Evolutionary conservation across 2,888 invertebrate species (phyloP).

Genomic region (Calameuta idolon): DNA sequence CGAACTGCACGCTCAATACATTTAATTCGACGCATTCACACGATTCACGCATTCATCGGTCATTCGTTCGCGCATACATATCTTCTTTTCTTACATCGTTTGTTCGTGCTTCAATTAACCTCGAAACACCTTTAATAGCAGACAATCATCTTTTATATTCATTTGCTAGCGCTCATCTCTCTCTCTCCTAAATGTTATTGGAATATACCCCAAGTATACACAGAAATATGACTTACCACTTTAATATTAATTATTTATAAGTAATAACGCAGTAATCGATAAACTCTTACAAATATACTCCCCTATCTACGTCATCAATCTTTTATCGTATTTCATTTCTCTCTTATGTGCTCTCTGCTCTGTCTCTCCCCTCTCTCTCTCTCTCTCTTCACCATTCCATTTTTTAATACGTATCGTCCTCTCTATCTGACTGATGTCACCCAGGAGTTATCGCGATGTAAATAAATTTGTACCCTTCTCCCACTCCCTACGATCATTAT

Average conservation of each 20-base stretch:
- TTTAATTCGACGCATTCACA: too few species aligned
- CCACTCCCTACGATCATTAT: background rate
- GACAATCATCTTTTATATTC: slow-evolving; percentile 3
- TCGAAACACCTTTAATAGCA: too few species aligned
- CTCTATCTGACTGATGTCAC: slow-evolving; percentile 9
- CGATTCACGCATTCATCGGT: too few species aligned
- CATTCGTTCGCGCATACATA: too few species aligned
- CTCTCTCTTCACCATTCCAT: background rate
- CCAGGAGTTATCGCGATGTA: slow-evolving; percentile 13
- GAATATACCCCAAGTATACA: slow-evolving; percentile 34
- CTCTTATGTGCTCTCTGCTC: too few species aligned
- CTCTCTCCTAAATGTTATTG: slow-evolving; percentile 23
- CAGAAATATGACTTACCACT: slow-evolving; percentile 40
- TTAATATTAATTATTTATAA: slow-evolving; percentile 38
- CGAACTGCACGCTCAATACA: too few species aligned
- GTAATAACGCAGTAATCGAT: slow-evolving; percentile 42
- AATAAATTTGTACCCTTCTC: slow-evolving; percentile 14
- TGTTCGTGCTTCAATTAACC: too few species aligned
- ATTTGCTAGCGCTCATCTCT: slow-evolving; percentile 15
- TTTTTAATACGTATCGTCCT: background rate
- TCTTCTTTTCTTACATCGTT: too few species aligned
- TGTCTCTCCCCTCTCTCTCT: background rate
- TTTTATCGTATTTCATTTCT: too few species aligned
- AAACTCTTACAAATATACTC: slow-evolving; percentile 45
- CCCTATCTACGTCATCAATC: slow-evolving; percentile 12